Base-by-base conservation (phyloP, 2,797 vertebrate species). In the Sphaeramia orbicularis region DNA sequence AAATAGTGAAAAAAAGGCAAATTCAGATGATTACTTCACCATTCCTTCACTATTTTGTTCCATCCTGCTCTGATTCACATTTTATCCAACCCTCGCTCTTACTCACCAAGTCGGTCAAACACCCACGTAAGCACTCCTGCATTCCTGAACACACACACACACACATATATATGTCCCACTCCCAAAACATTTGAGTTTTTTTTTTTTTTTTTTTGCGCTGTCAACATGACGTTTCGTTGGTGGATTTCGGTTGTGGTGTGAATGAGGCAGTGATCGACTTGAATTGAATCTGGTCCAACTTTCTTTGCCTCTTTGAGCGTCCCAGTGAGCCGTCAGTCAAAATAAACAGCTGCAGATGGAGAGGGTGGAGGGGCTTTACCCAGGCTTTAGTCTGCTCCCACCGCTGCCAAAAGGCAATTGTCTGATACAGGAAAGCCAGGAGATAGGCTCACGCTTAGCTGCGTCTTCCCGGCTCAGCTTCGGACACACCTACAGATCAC, bases 271-370 rank as follows among this genome's bases (percentile, higher is more conserved):
- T n/a, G n/a, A n/a, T n/a, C n/a, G n/a, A n/a, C n/a, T n/a, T n/a
- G n/a, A n/a, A n/a, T 69, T 54, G 65, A 71, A 65, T 72, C 61
- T 54, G 48, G 16, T 66, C 57, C 68, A 64, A 70, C 76, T 71
- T 63, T 67, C 68, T 76, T n/a, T 57, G 66, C 30, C 56, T 73
- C 66, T 74, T 41, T 68, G 68, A 84, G 74, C 71, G 44, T 73
- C 37, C 54, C 56, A 53, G 71, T 2, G 57, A 77, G 54, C 74
- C 77, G 88, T 86, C 90, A 75, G n/a, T 89, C 87, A 87, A n/a
- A 63, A 71, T 74, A 89, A 89, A 74, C 72, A 78, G 75, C 75
- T 68, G 50, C 89, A 91, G 87, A 90, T 85, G 87, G 78, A 72
- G n/a, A n/a, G n/a, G n/a, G n/a, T n/a, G n/a, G n/a, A n/a, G 73